These are phyloP conservation scores for Agapornis canus DNA, from an alignment of 2,797 vertebrate species.

Conservation along the genomic window DNA sequence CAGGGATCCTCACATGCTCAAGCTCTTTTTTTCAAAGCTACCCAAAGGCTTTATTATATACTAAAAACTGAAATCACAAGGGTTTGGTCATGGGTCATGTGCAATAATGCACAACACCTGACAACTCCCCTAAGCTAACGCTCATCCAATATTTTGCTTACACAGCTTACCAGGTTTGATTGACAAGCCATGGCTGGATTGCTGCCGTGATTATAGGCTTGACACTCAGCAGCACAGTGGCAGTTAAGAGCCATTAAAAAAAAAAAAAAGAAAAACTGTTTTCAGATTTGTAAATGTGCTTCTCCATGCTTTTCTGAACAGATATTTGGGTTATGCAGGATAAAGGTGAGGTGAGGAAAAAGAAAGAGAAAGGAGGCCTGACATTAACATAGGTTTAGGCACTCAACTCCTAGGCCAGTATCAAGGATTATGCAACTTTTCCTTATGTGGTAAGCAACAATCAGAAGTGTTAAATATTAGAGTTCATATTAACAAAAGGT, in stretches of 20 bases:
- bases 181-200: background rate
- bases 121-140: background rate
- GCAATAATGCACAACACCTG: background rate
- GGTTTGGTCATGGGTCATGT: background rate
- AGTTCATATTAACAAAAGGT: background rate
- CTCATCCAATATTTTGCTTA: background rate
- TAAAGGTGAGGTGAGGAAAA: background rate
- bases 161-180: background rate
- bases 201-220: background rate
- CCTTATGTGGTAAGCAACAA: background rate
- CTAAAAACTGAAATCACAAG: background rate
- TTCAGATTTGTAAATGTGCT: background rate
- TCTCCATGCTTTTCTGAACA: background rate
- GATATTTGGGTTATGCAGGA: background rate
- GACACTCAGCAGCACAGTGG: background rate
- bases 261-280: background rate
- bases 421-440: background rate
- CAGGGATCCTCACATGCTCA: fast-evolving
- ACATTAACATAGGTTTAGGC: background rate
- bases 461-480: background rate
- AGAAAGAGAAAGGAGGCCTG: background rate
- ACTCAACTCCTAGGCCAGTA: background rate
- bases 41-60: background rate
- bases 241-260: background rate
- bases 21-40: background rate